Evolutionary conservation across 1,140 invertebrate species (phyloP), one percentile per base, ranked within the genome.

Genomic region (Pissodes strobi): DNA sequence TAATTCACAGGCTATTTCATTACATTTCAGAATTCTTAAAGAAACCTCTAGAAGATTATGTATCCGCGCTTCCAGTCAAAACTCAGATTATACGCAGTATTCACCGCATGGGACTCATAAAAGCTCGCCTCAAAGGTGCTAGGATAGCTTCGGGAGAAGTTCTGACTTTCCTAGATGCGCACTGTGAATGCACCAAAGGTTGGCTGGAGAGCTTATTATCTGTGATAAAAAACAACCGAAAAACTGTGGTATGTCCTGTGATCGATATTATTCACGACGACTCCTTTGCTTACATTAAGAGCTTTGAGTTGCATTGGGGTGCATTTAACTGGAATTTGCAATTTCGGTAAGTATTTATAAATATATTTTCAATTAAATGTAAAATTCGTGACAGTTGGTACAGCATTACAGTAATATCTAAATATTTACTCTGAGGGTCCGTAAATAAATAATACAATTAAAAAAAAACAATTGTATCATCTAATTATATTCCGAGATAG

Each of bases 301-400:
- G 89, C 67, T 95, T 96, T 69, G 93, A 95, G 73, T 82, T 95
- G 0, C 93, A 96, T 74, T 98, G 94, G 93, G 97, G 96, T 6
- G 96, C 93, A 0, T 97, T 99, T 74, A 98, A 97, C 78, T 98
- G 96, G 95, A 90, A 94, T 63, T 80, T 98, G 0, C 95, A 97
- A 76, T 99, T 98, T 76, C 82, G 87, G 67, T 69, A 48, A 61
- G 1, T 5, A 5, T 8, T 39, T 0, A 39, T 39, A 39, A 55
- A 55, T 39, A 39, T 39, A 19, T 46, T 5, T 55, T 18, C 13
- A 19, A 19, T 55, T 1, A 39, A n/a, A n/a, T n/a, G n/a, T n/a
- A n/a, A n/a, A n/a, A n/a, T n/a, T n/a, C n/a, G n/a, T n/a, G n/a
- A n/a, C n/a, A n/a, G n/a, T n/a, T n/a, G n/a, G n/a, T n/a, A n/a